Evolutionary conservation across 2,888 invertebrate genomes (phyloP).

Genomic region (Polydrusus cervinus): DNA sequence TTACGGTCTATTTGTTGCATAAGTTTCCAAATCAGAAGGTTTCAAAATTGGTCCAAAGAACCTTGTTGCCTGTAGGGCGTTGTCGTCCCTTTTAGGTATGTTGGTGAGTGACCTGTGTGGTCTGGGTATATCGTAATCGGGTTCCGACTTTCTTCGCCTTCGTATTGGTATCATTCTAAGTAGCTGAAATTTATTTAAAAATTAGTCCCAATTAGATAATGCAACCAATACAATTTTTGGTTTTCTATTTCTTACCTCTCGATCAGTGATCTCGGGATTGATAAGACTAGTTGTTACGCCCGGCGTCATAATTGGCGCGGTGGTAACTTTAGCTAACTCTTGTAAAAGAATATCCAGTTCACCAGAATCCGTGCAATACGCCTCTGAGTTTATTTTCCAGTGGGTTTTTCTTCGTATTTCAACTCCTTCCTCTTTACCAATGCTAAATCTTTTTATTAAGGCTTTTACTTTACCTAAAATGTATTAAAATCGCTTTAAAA

Average conservation of each 20-base stretch:
- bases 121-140: conserved; percentile 72
- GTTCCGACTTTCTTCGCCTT: conserved; percentile 67
- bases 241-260: conserved; percentile 64
- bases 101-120: conserved; percentile 68
- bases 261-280: conserved; percentile 62
- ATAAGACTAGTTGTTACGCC: conserved; percentile 68
- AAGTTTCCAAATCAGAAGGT: conserved; percentile 49
- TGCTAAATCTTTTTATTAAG: conserved; percentile 67
- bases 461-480: conserved; percentile 60
- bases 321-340: conserved; percentile 69
- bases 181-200: conserved; percentile 60
- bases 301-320: conserved; percentile 68
- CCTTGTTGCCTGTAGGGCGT: conserved; percentile 66
- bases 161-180: conserved; percentile 63
- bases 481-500: not conserved
- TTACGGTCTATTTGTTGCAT: conserved; percentile 39
- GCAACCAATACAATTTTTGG: too few species aligned
- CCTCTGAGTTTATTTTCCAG: conserved; percentile 15
- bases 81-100: conserved; percentile 57
- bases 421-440: conserved; percentile 51
- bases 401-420: conserved; percentile 53
- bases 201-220: not conserved
- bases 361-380: conserved; percentile 63
- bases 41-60: conserved; percentile 67
- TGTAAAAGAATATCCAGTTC: conserved; percentile 67